Base-by-base conservation (phyloP, 2,113 vertebrate genomes). In the Gopherus evgoodei region DNA sequence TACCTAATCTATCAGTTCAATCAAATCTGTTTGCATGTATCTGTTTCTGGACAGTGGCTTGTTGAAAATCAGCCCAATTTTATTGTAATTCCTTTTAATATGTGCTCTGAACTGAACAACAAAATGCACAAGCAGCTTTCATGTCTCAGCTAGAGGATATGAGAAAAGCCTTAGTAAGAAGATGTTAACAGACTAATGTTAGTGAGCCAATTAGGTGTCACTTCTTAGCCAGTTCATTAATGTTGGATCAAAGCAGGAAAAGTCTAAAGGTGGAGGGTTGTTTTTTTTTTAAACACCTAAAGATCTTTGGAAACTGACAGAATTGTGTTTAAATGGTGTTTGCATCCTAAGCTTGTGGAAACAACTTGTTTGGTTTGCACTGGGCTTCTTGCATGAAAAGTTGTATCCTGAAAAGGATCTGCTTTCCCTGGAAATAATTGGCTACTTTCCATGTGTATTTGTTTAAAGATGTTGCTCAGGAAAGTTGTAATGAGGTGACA, bases 141-240 rank as follows among this genome's bases (percentile, higher is more conserved):
- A 97, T 97, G 96, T 97, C 97, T 94, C 27, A 94, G 93, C 96
- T 85, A 95, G 96, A 97, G 96, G 97, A 97, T 97, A 97, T 97
- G 97, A 95, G 96, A 94, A 95, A 95, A 95, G 94, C 96, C 96
- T 96, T 97, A 87, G 95, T 96, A 97, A 72, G 95, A 97, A 97
- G 94, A 97, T 97, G 95, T 97, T 97, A 97, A 96, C 93, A 96
- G 83, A 96, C 96, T 96, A 92, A 97, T 95, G 95, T 95, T 87
- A 53, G 95, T 16, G 87, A 93, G 88, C 94, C 93, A 88, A 85
- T 94, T 93, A 97, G 97, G 96, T 97, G 97, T 97, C 94, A 96
- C 94, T 97, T 97, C 95, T 97, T 95, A 92, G 91, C 90, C 91
- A 95, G 93, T 97, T 96, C 95, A 97, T 95, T 97, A 96, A 97